Evolutionary conservation across 2,113 vertebrate species (phyloP).

Genomic region (Arvicanthis niloticus): DNA sequence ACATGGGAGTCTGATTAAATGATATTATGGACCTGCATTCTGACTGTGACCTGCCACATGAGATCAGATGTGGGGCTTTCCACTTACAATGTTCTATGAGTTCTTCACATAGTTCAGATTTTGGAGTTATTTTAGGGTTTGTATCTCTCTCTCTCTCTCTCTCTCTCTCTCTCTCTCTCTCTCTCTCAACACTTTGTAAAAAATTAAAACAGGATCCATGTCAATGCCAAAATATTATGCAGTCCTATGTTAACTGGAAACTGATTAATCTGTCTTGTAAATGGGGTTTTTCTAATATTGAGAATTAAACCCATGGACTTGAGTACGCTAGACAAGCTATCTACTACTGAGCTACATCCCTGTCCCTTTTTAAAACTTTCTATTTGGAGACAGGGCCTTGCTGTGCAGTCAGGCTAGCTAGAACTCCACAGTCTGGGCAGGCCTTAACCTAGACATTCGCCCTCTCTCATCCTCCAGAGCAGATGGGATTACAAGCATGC

Average conservation of each 20-base stretch:
- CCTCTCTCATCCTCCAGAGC: neutral
- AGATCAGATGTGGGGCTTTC: neutral
- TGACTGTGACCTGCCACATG: neutral
- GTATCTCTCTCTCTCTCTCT: neutral
- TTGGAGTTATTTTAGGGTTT: neutral
- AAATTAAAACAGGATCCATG: neutral
- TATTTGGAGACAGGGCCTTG: neutral
- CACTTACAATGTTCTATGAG: neutral
- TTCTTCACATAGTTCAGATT: neutral
- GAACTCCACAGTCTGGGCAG: neutral
- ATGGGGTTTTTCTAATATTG: neutral
- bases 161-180: neutral
- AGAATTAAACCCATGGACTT: neutral
- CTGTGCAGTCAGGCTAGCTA: neutral
- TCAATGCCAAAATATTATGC: constrained; percentile 39
- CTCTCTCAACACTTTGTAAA: neutral
- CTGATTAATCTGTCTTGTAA: constrained; percentile 41
- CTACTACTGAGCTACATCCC: neutral
- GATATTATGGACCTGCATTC: neutral
- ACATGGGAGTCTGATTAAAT: neutral
- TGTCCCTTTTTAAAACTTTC: neutral
- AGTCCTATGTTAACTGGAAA: constrained; percentile 44
- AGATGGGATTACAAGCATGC: neutral
- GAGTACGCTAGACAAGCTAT: neutral
- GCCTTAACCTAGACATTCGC: neutral